These are phyloP conservation scores for Spodoptera frugiperda DNA, from an alignment of 1,140 invertebrate genomes.

Conservation along the genomic window DNA sequence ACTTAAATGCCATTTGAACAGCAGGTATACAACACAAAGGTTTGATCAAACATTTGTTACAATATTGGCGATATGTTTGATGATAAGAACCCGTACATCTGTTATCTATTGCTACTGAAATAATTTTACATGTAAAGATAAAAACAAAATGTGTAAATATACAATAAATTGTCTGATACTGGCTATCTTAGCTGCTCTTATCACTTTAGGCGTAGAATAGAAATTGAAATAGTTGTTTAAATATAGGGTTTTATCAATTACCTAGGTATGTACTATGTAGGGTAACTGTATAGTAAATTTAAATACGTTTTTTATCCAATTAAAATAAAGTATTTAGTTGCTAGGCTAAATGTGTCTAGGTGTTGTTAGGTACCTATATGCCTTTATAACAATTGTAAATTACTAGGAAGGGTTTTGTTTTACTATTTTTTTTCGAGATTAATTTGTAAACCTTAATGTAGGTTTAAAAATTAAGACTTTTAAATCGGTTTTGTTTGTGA, in stretches of 20 bases:
- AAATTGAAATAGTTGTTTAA: not conserved
- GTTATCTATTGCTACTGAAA: constrained; percentile 61
- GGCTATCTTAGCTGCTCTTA: constrained; percentile 9
- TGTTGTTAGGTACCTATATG: not conserved
- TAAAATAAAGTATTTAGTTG: not conserved
- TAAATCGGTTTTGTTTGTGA: too few relatives aligned
- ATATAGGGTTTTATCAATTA: not conserved
- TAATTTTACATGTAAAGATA: constrained; percentile 59
- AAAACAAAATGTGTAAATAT: constrained; percentile 51
- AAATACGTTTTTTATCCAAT: not conserved
- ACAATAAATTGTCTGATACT: constrained; percentile 28
- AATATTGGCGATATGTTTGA: constrained; percentile 49
- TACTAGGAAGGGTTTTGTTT: not conserved
- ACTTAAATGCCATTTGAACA: not conserved
- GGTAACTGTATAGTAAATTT: not conserved
- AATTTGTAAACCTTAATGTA: too few relatives aligned
- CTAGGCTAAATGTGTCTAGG: not conserved
- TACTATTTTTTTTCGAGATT: too few relatives aligned
- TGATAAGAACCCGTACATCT: constrained; percentile 59
- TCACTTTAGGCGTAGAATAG: constrained; percentile 19
- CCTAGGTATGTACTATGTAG: not conserved
- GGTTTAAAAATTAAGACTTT: too few relatives aligned
- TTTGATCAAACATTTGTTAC: constrained; percentile 32
- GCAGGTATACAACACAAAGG: not conserved
- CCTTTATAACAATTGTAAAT: not conserved